Conservation (phyloP, 1,140 invertebrate species). For the Phortica variegata region DNA sequence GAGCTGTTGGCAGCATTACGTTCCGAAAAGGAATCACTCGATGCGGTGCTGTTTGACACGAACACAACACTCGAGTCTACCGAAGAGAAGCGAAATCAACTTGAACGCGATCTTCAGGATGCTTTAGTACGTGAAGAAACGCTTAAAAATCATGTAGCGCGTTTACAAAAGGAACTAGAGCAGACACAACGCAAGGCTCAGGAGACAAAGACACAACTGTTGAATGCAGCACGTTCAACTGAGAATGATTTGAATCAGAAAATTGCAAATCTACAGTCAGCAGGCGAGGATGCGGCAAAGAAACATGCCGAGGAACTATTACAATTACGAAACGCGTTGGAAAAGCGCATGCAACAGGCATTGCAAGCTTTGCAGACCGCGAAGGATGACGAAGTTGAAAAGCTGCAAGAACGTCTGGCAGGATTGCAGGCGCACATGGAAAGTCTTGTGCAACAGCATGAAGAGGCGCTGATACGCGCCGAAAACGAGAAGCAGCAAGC, state of each 20-base stretch:
- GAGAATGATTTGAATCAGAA: conserved; percentile 77
- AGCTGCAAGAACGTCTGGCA: conserved; percentile 71
- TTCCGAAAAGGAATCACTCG: conserved; percentile 78
- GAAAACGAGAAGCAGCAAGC: conserved; percentile 89
- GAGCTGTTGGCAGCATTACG: conserved; percentile 73
- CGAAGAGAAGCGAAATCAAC: conserved; percentile 68
- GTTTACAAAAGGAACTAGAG: conserved; percentile 74
- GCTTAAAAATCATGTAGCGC: conserved; percentile 68
- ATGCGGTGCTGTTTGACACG: conserved; percentile 78
- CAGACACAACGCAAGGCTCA: conserved; percentile 70
- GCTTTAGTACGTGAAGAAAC: conserved; percentile 73
- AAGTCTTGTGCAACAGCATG: conserved; percentile 77
- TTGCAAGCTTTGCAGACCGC: conserved; percentile 70
- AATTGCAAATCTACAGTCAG: conserved; percentile 70
- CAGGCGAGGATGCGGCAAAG: conserved; percentile 70
- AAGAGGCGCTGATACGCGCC: conserved; percentile 77
- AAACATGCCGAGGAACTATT: conserved; percentile 81
- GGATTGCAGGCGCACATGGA: conserved; percentile 74
- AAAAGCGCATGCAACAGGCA: conserved; percentile 73
- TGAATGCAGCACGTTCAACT: conserved; percentile 70
- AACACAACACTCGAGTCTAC: conserved; percentile 75
- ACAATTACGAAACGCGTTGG: conserved; percentile 68
- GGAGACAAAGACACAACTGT: conserved; percentile 71
- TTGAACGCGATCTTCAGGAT: conserved; percentile 77
- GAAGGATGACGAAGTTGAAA: conserved; percentile 73